Evolutionary conservation across 2,113 vertebrate species (phyloP), one percentile per base, ranked within the genome.

Genomic region (Cavia porcellus): DNA sequence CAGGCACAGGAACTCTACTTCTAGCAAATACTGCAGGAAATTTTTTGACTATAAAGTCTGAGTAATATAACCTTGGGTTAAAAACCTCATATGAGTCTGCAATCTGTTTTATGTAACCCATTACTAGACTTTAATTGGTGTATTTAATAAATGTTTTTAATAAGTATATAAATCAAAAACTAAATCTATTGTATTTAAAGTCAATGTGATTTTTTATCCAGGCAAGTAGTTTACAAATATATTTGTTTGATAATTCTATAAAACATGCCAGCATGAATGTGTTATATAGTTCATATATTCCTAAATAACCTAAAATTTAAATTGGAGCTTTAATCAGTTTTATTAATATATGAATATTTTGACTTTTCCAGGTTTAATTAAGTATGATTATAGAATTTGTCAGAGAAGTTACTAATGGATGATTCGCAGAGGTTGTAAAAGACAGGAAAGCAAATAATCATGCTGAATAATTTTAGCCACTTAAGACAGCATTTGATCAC

Each of bases 121-220:
- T 85, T 57, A 70, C 35, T 88, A 61, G 38, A 62, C 7, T 35
- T 80, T 13, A 92, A 82, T 8, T 88, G 50, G 17, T 93, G 32
- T 59, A 1, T 12, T 85, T 66, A 77, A 68, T 77, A 85, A 64
- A 68, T 55, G 17, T n/a, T n/a, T 47, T 85, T 72, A 92, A 87
- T 90, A n/a, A 61, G 55, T 81, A 74, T n/a, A 61, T n/a, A 95
- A 92, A 72, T 52, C 3, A 90, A 93, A 59, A 84, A 47, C 1
- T 28, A 95, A 85, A 47, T 90, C 17, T 87, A 30, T 82, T 42
- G 22, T 92, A 61, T 83, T 94, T 90, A 30, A 86, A 94, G 82
- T 77, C 19, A 64, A 50, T 66, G 17, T 89, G 77, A 84, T 35
- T 87, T 85, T 85, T 47, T 32, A 2, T 52, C 61, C 55, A 92